A percentile compares a stretch with the other conserved stretches of the same genome.
phyloP scores from a whole-genome alignment of 2,113 vertebrate species.

The Pseudorectes ferrugineus region DNA sequence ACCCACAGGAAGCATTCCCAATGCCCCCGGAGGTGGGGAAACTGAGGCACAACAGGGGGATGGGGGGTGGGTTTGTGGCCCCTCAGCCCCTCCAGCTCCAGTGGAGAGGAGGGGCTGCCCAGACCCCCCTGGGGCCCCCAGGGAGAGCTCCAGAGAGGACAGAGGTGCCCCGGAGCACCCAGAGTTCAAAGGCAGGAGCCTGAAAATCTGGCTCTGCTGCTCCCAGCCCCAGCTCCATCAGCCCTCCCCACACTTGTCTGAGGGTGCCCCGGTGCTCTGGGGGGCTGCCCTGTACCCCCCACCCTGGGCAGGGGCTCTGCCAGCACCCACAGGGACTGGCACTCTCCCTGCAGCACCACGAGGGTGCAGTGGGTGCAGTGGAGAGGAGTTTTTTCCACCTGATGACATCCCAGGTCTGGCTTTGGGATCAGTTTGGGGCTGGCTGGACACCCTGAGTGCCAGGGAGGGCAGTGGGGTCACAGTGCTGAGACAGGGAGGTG shows the following conservation, averaged over 20 bases:
- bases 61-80: background rate
- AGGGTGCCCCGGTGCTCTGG: background rate
- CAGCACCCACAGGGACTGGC: background rate
- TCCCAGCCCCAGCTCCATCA: background rate
- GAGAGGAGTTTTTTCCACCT: background rate
- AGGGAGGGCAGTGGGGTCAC: fast-evolving
- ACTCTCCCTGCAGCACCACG: fast-evolving
- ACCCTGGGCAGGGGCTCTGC: background rate
- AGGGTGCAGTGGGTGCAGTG: background rate
- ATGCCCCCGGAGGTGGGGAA: background rate
- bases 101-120: background rate
- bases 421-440: background rate
- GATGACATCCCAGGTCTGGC: background rate
- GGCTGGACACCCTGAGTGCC: background rate
- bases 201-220: background rate
- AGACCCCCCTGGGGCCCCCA: fast-evolving
- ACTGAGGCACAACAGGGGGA: background rate
- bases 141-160: background rate
- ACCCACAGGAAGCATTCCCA: fast-evolving
- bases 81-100: background rate
- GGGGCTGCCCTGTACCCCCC: background rate
- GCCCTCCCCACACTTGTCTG: fast-evolving
- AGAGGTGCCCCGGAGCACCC: background rate
- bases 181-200: background rate
- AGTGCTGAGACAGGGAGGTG: background rate